A percentile compares a stretch with the other conserved stretches of the same genome.
These are phyloP conservation scores for Zenarchopterus dispar DNA, from an alignment of 2,797 vertebrate species.

Conservation along the genomic window DNA sequence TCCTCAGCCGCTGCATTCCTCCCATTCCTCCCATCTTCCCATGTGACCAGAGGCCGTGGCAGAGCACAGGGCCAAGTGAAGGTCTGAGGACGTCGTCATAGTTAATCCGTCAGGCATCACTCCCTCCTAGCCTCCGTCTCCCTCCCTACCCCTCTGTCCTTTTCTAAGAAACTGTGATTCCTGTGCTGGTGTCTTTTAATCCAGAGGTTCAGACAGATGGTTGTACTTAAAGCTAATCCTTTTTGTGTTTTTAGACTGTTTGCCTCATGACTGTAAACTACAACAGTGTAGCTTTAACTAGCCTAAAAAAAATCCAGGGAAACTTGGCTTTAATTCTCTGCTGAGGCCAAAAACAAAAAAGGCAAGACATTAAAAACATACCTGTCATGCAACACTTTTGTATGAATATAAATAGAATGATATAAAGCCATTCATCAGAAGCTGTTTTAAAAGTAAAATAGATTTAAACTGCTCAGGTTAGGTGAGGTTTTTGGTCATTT, in stretches of 20 bases:
- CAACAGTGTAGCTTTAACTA: conserved; percentile 10
- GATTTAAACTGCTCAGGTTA: too few species aligned
- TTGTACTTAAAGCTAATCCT: conserved; percentile 55
- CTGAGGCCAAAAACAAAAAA: not conserved
- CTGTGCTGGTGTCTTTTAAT: conserved; percentile 47
- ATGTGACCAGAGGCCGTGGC: conserved; percentile 36
- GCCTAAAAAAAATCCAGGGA: conserved; percentile 2
- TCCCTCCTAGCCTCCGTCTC: conserved; percentile 1
- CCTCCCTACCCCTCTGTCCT: conserved; percentile 13
- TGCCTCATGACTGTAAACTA: conserved; percentile 8
- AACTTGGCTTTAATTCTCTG: conserved; percentile 1
- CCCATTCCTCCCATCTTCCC: conserved; percentile 45
- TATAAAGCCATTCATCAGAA: conserved; percentile 1
- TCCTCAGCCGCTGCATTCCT: conserved; percentile 51
- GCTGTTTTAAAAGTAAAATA: not conserved
- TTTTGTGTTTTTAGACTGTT: conserved; percentile 38
- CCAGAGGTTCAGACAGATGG: conserved; percentile 58
- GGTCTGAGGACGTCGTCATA: conserved; percentile 60
- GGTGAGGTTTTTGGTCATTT: too few species aligned
- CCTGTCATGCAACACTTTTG: not conserved
- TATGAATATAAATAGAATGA: not conserved
- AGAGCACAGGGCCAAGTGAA: conserved; percentile 24
- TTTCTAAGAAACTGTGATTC: conserved; percentile 53
- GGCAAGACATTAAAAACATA: not conserved
- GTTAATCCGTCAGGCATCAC: conserved; percentile 54